Evolutionary conservation across 2,888 invertebrate species (phyloP), one percentile per base, ranked within the genome.

Genomic region (Steromphala cineraria): DNA sequence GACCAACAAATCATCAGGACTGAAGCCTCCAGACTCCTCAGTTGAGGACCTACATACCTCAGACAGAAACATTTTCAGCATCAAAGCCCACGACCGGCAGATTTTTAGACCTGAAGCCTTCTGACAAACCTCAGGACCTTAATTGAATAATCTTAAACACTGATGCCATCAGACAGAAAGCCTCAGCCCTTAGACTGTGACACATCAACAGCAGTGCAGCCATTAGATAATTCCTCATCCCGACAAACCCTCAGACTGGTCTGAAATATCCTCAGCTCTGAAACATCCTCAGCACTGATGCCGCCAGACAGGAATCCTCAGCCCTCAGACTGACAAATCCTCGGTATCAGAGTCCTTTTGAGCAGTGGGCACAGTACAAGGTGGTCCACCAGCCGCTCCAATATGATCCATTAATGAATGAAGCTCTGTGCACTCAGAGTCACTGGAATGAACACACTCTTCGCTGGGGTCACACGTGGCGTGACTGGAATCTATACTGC

Each of bases 381-480:
- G 28, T 21, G 62, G 62, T 62, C 28, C 62, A n/a, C 62, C 62
- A n/a, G 62, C 62, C 28, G 62, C 62, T 28, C 62, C 55, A 36
- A 55, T 55, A 67, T 85, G 86, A 15, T 86, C 83, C 87, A 90
- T 90, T 53, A 90, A 81, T n/a, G 88, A 89, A 56, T 88, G 85
- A 53, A 85, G 81, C 84, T 90, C 90, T 52, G 85, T 87, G 82
- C 86, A 88, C 62, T 90, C 90, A 46, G 84, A 85, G 40, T 90
- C 89, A 71, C 84, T 84, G 67, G 81, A 81, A 78, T 86, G 87
- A 19, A 82, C 80, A 81, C 83, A 81, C 17, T 85, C 86, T 17
- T 75, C 75, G 24, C 75, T 75, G 46, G 46, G 40, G 17, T 52
- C 40, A 52, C 52, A 46, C 10, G 75, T 75, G 24, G 24, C 75